These are phyloP conservation scores for Aotus griseimembra DNA, from an alignment of 2,797 vertebrate species.

Conservation along the genomic window DNA sequence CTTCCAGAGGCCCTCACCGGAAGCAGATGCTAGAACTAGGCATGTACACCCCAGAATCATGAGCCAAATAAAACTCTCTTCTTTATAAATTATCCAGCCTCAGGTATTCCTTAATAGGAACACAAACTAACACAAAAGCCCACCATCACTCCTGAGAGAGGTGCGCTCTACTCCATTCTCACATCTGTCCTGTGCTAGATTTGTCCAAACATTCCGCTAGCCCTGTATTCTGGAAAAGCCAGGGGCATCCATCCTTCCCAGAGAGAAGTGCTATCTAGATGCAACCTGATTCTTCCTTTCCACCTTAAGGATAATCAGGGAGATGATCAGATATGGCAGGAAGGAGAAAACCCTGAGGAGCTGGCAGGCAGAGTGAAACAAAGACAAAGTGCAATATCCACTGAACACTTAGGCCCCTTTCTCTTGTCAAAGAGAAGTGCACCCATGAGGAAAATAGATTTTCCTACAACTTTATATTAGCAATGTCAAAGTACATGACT, in stretches of 20 bases:
- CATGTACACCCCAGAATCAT: too few relatives aligned
- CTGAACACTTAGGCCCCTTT: neutral
- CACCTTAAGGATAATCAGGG: neutral
- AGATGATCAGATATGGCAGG: neutral
- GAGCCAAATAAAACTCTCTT: too few relatives aligned
- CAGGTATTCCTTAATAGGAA: too few relatives aligned
- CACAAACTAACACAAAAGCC: neutral
- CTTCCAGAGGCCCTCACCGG: too few relatives aligned
- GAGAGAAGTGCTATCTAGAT: neutral
- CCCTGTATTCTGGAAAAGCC: neutral
- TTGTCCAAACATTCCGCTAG: neutral
- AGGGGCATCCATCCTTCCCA: constrained; percentile 1
- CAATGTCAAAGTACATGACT: neutral
- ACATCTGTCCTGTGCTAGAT: neutral
- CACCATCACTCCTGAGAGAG: neutral
- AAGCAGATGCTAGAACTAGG: too few relatives aligned
- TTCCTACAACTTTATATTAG: neutral
- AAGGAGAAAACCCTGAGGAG: constrained; percentile 5
- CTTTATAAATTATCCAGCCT: too few relatives aligned
- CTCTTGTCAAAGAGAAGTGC: neutral
- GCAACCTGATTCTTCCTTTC: constrained; percentile 45
- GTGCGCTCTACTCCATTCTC: neutral
- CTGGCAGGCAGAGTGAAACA: neutral
- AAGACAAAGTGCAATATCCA: neutral
- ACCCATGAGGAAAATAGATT: neutral